Evolutionary conservation across 1,140 invertebrate species (phyloP).

Genomic region (Maniola jurtina): DNA sequence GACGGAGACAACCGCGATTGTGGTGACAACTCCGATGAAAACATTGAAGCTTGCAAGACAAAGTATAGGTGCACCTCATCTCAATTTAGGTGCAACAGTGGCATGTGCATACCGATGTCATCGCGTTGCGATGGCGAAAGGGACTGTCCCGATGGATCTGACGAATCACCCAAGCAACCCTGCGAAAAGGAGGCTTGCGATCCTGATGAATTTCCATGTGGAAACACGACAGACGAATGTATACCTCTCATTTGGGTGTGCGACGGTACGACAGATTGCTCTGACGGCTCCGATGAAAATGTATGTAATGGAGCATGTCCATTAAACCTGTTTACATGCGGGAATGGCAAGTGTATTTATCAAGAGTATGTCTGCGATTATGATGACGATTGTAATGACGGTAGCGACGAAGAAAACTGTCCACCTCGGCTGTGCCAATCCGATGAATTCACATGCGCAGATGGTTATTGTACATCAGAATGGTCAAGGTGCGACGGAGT

Average conservation of each 20-base stretch:
- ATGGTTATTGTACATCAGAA: slow-evolving; percentile 84
- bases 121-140: too few relatives aligned
- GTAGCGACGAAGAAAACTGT: slow-evolving; percentile 89
- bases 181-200: slow-evolving; percentile 89
- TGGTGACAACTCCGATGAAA: too few relatives aligned
- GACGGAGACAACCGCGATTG: too few relatives aligned
- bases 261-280: slow-evolving; percentile 92
- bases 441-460: slow-evolving; percentile 85
- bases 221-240: slow-evolving; percentile 88
- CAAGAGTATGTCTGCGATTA: slow-evolving; percentile 92
- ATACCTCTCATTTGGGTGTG: slow-evolving; percentile 95
- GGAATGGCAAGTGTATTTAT: slow-evolving; percentile 93
- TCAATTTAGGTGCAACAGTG: too few relatives aligned
- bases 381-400: slow-evolving; percentile 92
- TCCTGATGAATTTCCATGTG: slow-evolving; percentile 91
- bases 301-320: slow-evolving; percentile 93
- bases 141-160: too few relatives aligned
- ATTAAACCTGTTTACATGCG: slow-evolving; percentile 93
- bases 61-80: too few relatives aligned
- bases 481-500: slow-evolving; percentile 93
- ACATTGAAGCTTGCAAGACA: too few relatives aligned
- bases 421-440: slow-evolving; percentile 83
- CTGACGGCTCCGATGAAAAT: slow-evolving; percentile 92
- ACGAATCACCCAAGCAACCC: too few relatives aligned
- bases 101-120: too few relatives aligned